A percentile compares a stretch with the other conserved stretches of the same genome.
Conservation (phyloP, 2,888 invertebrate species). For the Drosophila longiperda region DNA sequence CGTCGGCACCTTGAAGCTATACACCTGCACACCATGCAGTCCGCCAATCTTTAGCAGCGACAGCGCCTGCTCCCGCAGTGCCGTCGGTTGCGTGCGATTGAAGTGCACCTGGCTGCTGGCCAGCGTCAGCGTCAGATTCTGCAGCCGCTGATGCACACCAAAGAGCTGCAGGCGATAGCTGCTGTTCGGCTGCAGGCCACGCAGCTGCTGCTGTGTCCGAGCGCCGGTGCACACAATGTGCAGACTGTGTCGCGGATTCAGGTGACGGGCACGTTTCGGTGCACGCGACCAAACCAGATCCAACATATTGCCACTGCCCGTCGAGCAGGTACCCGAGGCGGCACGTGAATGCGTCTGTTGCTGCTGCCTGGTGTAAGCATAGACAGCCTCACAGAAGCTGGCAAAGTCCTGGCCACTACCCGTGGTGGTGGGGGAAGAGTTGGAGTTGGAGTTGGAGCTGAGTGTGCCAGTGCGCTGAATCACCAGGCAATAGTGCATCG, state of each 20-base stretch:
- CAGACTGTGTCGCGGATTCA: constrained; percentile 70
- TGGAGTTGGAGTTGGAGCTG: background rate
- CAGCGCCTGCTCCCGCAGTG: constrained; percentile 85
- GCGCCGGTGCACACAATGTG: constrained; percentile 83
- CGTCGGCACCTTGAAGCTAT: constrained; percentile 86
- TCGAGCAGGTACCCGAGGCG: constrained; percentile 31
- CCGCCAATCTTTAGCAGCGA: constrained; percentile 86
- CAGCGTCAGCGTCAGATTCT: constrained; percentile 83
- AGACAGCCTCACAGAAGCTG: constrained; percentile 64
- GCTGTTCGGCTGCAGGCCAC: constrained; percentile 79
- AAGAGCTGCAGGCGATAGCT: constrained; percentile 84
- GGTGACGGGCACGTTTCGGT: constrained; percentile 74
- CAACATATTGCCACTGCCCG: constrained; percentile 57
- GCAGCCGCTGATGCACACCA: constrained; percentile 83
- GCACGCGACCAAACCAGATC: constrained; percentile 80
- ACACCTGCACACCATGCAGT: constrained; percentile 86
- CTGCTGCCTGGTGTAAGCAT: constrained; percentile 56
- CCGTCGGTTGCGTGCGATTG: constrained; percentile 83
- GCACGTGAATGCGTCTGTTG: constrained; percentile 27
- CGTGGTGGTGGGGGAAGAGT: background rate
- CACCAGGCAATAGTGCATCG: constrained; percentile 84
- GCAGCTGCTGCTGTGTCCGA: constrained; percentile 82
- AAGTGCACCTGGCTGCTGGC: constrained; percentile 80
- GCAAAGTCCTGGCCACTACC: constrained; percentile 73
- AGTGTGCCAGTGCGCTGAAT: constrained; percentile 74